Percentiles rank a stretch among this genome's conserved stretches.
Conservation (phyloP, 2,113 vertebrate genomes). For the Pantherophis guttatus region DNA sequence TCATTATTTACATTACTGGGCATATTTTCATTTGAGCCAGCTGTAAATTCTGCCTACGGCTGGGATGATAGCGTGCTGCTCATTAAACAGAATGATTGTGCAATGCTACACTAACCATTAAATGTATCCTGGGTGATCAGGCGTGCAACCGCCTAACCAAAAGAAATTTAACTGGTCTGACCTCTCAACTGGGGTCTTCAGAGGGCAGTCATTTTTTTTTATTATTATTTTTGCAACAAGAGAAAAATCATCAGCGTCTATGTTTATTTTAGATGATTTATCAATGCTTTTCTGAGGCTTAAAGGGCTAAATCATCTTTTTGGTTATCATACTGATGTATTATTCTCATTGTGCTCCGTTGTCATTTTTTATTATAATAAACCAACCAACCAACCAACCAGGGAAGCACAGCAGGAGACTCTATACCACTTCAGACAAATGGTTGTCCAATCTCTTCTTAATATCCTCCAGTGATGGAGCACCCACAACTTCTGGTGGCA, state of each 20-base stretch:
- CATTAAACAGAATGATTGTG: constrained; percentile 61
- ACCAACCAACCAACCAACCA: background rate
- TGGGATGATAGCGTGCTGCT: constrained; percentile 39
- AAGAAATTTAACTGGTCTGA: constrained; percentile 2
- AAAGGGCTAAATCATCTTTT: background rate
- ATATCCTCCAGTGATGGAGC: background rate
- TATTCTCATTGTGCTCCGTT: background rate
- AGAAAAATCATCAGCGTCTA: background rate
- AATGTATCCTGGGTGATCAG: constrained; percentile 31
- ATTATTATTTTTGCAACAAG: background rate
- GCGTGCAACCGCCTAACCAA: background rate
- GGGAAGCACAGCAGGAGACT: background rate
- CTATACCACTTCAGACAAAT: background rate
- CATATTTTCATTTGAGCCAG: constrained; percentile 27
- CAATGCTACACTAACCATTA: constrained; percentile 31
- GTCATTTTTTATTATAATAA: background rate
- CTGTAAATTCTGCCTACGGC: constrained; percentile 26
- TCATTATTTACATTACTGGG: constrained; percentile 8
- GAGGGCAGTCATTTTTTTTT: background rate
- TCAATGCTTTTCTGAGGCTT: background rate
- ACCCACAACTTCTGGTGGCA: background rate
- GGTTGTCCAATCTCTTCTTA: background rate
- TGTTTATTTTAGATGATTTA: background rate
- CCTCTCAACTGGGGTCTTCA: constrained; percentile 23
- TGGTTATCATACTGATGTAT: background rate